Conservation (phyloP, 1,140 invertebrate species). For the Camponotus vicinus region DNA sequence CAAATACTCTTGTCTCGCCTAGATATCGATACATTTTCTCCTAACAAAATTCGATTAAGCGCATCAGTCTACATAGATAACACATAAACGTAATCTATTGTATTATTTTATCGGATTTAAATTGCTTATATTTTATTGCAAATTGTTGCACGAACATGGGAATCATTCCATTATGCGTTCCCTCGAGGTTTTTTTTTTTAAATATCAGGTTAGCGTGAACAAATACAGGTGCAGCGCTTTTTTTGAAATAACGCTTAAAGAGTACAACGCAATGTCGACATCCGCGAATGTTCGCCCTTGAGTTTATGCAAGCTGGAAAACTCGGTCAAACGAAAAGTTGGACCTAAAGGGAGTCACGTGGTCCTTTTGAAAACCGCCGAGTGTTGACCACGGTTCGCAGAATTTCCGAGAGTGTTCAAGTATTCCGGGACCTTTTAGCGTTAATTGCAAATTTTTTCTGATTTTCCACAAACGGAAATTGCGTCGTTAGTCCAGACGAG, state of each 20-base stretch:
- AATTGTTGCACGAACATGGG: neutral
- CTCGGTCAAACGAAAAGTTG: constrained; percentile 76
- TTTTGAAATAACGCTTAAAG: constrained; percentile 53
- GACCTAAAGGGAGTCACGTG: constrained; percentile 74
- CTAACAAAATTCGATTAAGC: neutral
- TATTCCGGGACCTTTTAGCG: constrained; percentile 74
- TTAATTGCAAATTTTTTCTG: constrained; percentile 71
- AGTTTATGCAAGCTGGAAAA: constrained; percentile 72
- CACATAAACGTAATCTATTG: neutral
- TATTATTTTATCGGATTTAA: neutral
- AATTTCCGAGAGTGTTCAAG: constrained; percentile 73
- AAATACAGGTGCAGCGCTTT: constrained; percentile 7
- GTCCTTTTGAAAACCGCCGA: constrained; percentile 67
- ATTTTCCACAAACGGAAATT: constrained; percentile 71
- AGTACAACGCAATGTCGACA: constrained; percentile 47
- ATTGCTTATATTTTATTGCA: neutral
- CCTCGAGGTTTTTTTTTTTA: neutral
- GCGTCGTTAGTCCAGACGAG: constrained; percentile 58
- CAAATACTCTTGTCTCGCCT: neutral
- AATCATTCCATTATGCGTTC: neutral
- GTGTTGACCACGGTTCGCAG: constrained; percentile 57
- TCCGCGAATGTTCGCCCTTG: constrained; percentile 69
- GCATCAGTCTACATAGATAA: neutral
- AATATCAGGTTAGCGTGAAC: constrained; percentile 12
- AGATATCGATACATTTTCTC: neutral